These are phyloP conservation scores for Scaptomyza hsui DNA, from an alignment of 1,140 invertebrate species.

Conservation along the genomic window DNA sequence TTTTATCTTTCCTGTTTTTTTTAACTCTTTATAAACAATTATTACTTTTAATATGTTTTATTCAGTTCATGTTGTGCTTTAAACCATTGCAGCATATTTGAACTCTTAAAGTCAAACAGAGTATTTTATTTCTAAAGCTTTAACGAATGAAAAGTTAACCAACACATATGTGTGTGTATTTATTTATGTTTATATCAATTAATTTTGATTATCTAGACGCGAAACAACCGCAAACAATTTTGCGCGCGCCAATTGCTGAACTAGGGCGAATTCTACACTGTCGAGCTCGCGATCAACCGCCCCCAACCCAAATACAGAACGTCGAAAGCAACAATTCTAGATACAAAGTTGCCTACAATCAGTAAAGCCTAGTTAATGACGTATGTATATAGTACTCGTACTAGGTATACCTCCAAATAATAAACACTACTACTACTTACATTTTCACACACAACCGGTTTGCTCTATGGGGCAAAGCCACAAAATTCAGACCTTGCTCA, in stretches of 20 bases:
- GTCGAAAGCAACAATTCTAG: not conserved
- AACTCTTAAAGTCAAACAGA: not conserved
- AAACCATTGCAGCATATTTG: not conserved
- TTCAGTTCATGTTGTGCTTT: no score
- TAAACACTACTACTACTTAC: not conserved
- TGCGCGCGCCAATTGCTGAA: conserved; percentile 31
- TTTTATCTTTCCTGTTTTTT: no score
- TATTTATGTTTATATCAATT: conserved; percentile 15
- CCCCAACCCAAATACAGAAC: not conserved
- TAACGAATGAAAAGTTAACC: not conserved
- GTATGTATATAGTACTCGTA: not conserved
- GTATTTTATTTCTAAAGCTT: not conserved
- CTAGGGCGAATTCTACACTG: conserved; percentile 1
- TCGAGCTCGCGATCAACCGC: not conserved
- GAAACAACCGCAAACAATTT: conserved; percentile 4
- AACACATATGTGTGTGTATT: conserved; percentile 5
- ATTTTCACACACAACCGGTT: conserved; percentile 23
- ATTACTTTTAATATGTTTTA: no score
- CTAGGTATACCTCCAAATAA: not conserved
- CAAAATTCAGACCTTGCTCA: not conserved
- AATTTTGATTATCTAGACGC: conserved; percentile 19
- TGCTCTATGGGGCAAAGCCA: not conserved
- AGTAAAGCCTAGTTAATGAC: conserved; percentile 2
- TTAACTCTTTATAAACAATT: no score
- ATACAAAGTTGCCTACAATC: not conserved